Evolutionary conservation across 2,113 vertebrate genomes (phyloP), one percentile per base, ranked within the genome.

Genomic region (Ifrita kowaldi): DNA sequence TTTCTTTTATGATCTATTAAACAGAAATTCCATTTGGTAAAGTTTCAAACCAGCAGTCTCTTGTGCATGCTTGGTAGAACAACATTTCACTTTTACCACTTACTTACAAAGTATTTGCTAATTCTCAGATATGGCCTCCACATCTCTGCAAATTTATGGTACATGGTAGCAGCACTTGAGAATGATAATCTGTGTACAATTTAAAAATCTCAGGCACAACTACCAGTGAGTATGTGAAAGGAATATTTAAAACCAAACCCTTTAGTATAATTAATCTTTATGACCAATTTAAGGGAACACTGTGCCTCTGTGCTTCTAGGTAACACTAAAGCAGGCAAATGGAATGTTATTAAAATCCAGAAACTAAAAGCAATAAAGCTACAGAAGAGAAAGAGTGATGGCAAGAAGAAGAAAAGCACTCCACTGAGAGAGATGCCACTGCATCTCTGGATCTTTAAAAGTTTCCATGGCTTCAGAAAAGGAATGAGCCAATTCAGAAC

Each of bases 381-480:
- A 46, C 37, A 49, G 3, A 30, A 84, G 10, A 79, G 37, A 56
- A 62, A 76, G 44, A 69, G 12, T 37, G 57, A 68, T 1, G 2
- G 35, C 30, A 93, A 77, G 59, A 94, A 65, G 22, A 62, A 70
- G 56, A 84, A 39, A 79, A 92, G 57, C 26, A 68, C 30, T 49
- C 53, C 12, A 27, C 22, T 26, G 49, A 94, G 41, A 63, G 24
- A 69, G 69, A 81, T 50, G 53, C 26, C 87, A 56, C 27, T 28
- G 57, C 65, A 82, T 39, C 62, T 73, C 37, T 26, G 16, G 46
- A 56, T 18, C 13, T 65, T 90, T 68, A 85, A 14, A 89, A 83
- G 85, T 97, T 93, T 93, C 96, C 73, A 79, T 69, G 87, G 90
- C 44, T 90, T 78, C 84, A 68, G 62, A 85, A 91, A 60, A 84